A percentile compares a stretch with the other conserved stretches of the same genome.
These are phyloP conservation scores for Chaetodon trifasciatus DNA, from an alignment of 2,797 vertebrate species.

Conservation along the genomic window DNA sequence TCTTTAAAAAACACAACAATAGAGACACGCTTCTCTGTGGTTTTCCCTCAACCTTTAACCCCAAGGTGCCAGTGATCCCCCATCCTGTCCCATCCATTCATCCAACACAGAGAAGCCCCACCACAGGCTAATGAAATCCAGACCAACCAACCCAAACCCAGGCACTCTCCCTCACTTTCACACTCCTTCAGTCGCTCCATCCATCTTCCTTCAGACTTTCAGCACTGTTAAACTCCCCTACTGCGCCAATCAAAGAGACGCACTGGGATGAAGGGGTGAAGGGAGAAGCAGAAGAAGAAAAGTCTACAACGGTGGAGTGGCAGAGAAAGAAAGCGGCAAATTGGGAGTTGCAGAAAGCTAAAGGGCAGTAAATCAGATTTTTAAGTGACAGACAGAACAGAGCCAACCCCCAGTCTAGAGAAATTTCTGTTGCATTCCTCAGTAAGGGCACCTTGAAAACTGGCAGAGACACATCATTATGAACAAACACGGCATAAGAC, in stretches of 20 bases:
- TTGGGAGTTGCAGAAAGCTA: constrained; percentile 62
- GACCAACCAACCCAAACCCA: constrained; percentile 51
- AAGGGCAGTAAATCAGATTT: constrained; percentile 74
- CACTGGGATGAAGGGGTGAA: constrained; percentile 21
- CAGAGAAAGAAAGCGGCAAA: constrained; percentile 37
- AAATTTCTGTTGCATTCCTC: constrained; percentile 71
- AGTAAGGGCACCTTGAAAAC: constrained; percentile 77
- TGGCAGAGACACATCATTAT: constrained; percentile 53
- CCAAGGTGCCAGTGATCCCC: constrained; percentile 63
- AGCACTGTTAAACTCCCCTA: constrained; percentile 60
- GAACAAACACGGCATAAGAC: constrained; percentile 47
- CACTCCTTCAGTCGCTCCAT: constrained; percentile 68
- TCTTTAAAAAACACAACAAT: constrained; percentile 32
- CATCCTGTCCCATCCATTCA: constrained; percentile 61
- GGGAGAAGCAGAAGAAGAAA: constrained; percentile 32
- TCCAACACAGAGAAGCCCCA: constrained; percentile 56
- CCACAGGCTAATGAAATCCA: constrained; percentile 78
- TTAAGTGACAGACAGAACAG: constrained; percentile 59
- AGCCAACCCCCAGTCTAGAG: constrained; percentile 47
- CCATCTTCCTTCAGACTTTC: constrained; percentile 76
- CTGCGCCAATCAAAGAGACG: constrained; percentile 59
- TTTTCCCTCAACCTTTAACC: constrained; percentile 72
- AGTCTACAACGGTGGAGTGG: constrained; percentile 10
- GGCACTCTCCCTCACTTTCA: constrained; percentile 65
- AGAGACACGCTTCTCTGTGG: constrained; percentile 33